A percentile compares a stretch with the other conserved stretches of the same genome.
Conservation (phyloP, 1,140 invertebrate species). For the Oedothorax gibbosus region DNA sequence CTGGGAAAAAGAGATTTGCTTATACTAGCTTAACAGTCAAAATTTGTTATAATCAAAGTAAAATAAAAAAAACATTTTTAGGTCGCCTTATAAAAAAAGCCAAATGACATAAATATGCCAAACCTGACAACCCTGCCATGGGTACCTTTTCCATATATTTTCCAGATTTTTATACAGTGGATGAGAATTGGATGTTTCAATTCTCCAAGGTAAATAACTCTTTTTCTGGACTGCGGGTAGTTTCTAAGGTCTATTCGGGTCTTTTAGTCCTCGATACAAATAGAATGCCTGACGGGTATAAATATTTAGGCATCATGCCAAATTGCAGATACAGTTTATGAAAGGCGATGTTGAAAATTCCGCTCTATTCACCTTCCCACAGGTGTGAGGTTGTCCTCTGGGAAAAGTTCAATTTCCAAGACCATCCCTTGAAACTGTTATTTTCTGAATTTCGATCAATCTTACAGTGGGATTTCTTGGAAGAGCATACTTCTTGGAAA, state of each 20-base stretch:
- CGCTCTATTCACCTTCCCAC: constrained; percentile 30
- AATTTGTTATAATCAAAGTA: no score
- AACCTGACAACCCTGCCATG: constrained; percentile 1
- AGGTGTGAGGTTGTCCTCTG: neutral
- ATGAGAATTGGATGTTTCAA: neutral
- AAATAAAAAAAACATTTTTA: no score
- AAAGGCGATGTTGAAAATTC: constrained; percentile 22
- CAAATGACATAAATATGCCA: neutral
- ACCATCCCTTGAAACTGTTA: constrained; percentile 6
- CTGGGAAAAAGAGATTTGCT: no score
- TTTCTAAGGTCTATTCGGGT: constrained; percentile 6
- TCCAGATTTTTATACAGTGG: neutral
- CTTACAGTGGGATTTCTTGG: constrained; percentile 1
- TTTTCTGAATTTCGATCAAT: constrained; percentile 51
- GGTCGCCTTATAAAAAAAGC: no score
- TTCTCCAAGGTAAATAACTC: constrained; percentile 29
- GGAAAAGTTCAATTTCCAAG: constrained; percentile 7
- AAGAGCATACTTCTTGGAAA: constrained; percentile 1
- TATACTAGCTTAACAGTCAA: no score
- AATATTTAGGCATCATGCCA: constrained; percentile 53
- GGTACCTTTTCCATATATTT: neutral
- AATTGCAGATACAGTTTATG: constrained; percentile 48
- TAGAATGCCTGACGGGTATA: constrained; percentile 34
- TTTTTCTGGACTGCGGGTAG: constrained; percentile 15
- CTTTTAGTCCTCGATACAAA: constrained; percentile 33